Evolutionary conservation across 2,888 invertebrate genomes (phyloP).

Genomic region (Agonum fuliginosum): DNA sequence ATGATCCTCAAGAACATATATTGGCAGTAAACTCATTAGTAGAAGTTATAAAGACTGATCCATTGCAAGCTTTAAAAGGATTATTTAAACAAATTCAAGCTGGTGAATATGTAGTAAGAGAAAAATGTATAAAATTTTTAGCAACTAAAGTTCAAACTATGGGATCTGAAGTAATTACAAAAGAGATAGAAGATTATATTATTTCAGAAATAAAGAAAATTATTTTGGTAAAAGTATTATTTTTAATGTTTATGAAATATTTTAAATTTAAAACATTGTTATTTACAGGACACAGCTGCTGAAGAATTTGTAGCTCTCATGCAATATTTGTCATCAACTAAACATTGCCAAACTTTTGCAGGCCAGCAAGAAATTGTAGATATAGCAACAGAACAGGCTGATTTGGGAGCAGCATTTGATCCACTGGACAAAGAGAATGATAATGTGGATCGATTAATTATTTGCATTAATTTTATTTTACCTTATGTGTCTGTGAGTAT

Average conservation of each 20-base stretch:
- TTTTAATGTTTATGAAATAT: not conserved
- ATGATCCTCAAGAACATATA: slow-evolving; percentile 88
- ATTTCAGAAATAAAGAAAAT: slow-evolving; percentile 91
- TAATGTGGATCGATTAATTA: slow-evolving; percentile 85
- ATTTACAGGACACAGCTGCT: slow-evolving; percentile 87
- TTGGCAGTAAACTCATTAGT: slow-evolving; percentile 89
- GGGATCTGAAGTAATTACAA: slow-evolving; percentile 85
- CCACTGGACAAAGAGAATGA: slow-evolving; percentile 81
- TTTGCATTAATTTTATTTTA: slow-evolving; percentile 89
- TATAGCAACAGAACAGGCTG: slow-evolving; percentile 90
- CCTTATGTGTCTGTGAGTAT: slow-evolving; percentile 91
- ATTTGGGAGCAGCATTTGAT: slow-evolving; percentile 80
- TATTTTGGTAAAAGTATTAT: slow-evolving; percentile 79
- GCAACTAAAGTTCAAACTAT: slow-evolving; percentile 87
- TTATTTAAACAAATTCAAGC: slow-evolving; percentile 77
- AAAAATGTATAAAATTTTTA: slow-evolving; percentile 91
- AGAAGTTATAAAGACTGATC: slow-evolving; percentile 84
- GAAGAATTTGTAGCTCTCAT: slow-evolving; percentile 94
- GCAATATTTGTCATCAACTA: slow-evolving; percentile 88
- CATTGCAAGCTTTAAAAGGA: slow-evolving; percentile 78
- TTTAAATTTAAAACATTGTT: not conserved
- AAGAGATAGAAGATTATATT: slow-evolving; percentile 90
- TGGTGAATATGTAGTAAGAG: slow-evolving; percentile 85
- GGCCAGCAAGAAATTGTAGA: slow-evolving; percentile 93
- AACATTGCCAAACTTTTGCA: slow-evolving; percentile 85